A percentile compares a stretch with the other conserved stretches of the same genome.
These are phyloP conservation scores for Platanista minor DNA, from an alignment of 2,113 vertebrate species.

Conservation along the genomic window DNA sequence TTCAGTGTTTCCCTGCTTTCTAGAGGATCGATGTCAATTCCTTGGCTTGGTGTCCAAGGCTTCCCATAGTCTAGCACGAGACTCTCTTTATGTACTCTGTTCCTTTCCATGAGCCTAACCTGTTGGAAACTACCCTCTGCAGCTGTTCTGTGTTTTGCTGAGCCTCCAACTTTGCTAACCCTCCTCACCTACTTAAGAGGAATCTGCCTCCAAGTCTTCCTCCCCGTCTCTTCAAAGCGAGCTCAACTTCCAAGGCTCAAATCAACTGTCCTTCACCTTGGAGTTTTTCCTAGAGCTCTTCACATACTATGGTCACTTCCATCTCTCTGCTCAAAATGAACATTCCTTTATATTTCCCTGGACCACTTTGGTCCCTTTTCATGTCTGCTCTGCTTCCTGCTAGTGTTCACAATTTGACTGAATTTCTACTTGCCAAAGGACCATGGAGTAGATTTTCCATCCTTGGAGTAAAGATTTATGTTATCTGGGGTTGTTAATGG, in stretches of 20 bases:
- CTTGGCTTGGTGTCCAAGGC: too few species aligned
- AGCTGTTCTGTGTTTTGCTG: not conserved
- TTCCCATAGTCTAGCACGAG: too few species aligned
- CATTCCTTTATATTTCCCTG: fast-evolving
- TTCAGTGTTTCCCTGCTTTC: not conserved
- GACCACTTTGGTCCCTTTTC: fast-evolving
- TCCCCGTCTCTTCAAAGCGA: not conserved
- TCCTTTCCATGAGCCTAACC: fast-evolving
- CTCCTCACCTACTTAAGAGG: not conserved
- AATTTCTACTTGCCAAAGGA: not conserved
- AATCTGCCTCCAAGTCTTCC: not conserved
- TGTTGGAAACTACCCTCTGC: not conserved
- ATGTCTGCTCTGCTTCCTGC: not conserved
- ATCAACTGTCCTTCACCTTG: not conserved
- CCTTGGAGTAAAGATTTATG: not conserved
- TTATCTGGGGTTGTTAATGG: not conserved
- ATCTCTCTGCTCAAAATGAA: not conserved
- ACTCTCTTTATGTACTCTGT: fast-evolving
- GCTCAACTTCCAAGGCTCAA: not conserved
- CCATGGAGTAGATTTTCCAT: not conserved
- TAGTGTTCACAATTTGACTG: not conserved
- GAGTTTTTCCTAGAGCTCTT: not conserved
- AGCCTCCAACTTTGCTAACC: not conserved
- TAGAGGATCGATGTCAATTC: not conserved
- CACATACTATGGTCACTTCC: fast-evolving